Evolutionary conservation across 2,888 invertebrate genomes (phyloP).

Genomic region (Neoaliturus tenellus): DNA sequence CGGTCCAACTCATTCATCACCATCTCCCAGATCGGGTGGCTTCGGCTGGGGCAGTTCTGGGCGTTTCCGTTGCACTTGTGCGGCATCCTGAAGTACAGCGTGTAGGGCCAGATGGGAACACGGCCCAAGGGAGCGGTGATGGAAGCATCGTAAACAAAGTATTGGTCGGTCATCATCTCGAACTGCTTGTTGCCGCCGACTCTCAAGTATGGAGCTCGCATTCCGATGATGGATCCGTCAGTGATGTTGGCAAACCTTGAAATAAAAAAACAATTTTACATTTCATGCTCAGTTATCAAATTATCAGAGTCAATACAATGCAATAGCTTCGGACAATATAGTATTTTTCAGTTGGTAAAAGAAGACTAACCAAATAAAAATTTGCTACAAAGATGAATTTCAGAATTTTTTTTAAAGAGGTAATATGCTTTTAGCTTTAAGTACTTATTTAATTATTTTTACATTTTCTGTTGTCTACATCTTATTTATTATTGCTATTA

Average conservation of each 20-base stretch:
- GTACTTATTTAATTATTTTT: too few relatives aligned
- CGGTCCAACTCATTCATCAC: constrained; percentile 97
- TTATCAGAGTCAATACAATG: too few relatives aligned
- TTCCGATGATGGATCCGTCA: constrained; percentile 92
- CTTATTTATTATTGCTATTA: too few relatives aligned
- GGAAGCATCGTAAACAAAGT: constrained; percentile 96
- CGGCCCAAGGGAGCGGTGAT: constrained; percentile 93
- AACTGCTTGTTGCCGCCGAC: constrained; percentile 97
- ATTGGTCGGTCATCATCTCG: constrained; percentile 97
- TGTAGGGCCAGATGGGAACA: constrained; percentile 98
- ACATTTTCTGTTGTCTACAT: too few relatives aligned
- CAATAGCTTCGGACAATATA: too few relatives aligned
- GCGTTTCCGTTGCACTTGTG: constrained; percentile 97
- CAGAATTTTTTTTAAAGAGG: too few relatives aligned
- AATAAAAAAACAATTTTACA: too few relatives aligned
- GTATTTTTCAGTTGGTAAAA: too few relatives aligned
- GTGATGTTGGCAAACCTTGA: constrained; percentile 91
- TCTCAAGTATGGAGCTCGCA: constrained; percentile 91
- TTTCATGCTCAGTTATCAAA: too few relatives aligned
- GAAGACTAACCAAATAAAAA: too few relatives aligned
- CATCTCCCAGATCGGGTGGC: constrained; percentile 97
- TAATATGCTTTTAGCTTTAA: too few relatives aligned
- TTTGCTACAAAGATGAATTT: too few relatives aligned
- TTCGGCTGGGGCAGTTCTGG: constrained; percentile 91
- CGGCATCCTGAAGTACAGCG: constrained; percentile 96